Conservation (phyloP, 2,888 invertebrate genomes). For the Chaitophorus viminalis region DNA sequence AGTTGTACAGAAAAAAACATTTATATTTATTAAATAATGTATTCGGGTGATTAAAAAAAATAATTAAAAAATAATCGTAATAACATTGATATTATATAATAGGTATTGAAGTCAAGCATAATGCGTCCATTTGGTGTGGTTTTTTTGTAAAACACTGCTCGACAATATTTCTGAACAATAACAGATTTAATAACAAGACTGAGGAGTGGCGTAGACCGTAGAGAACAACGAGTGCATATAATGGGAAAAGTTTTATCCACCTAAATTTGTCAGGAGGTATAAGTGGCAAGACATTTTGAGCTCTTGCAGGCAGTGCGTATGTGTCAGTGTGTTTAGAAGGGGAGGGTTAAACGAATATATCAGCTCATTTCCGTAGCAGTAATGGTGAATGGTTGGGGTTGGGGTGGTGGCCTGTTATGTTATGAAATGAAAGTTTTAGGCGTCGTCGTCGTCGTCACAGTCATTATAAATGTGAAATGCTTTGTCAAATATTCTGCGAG, state of each 20-base stretch:
- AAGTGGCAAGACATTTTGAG: background rate
- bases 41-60: too few relatives aligned
- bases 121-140: too few relatives aligned
- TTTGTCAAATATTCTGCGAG: constrained; percentile 47
- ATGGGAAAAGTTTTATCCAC: background rate
- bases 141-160: background rate
- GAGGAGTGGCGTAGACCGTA: too few relatives aligned
- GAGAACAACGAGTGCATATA: background rate
- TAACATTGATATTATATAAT: too few relatives aligned
- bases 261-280: background rate
- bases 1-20: too few relatives aligned
- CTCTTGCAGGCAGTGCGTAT: background rate
- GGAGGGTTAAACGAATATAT: background rate
- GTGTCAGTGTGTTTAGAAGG: background rate
- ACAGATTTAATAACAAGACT: background rate
- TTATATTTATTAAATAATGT: too few relatives aligned
- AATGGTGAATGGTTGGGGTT: background rate
- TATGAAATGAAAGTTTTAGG: constrained; percentile 55
- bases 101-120: too few relatives aligned
- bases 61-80: too few relatives aligned
- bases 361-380: background rate
- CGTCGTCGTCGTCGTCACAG: background rate
- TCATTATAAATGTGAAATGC: constrained; percentile 44
- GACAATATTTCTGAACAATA: background rate
- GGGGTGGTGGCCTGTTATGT: constrained; percentile 15